These are phyloP conservation scores for Saccostrea glomerata DNA, from an alignment of 1,140 invertebrate genomes.

Conservation along the genomic window DNA sequence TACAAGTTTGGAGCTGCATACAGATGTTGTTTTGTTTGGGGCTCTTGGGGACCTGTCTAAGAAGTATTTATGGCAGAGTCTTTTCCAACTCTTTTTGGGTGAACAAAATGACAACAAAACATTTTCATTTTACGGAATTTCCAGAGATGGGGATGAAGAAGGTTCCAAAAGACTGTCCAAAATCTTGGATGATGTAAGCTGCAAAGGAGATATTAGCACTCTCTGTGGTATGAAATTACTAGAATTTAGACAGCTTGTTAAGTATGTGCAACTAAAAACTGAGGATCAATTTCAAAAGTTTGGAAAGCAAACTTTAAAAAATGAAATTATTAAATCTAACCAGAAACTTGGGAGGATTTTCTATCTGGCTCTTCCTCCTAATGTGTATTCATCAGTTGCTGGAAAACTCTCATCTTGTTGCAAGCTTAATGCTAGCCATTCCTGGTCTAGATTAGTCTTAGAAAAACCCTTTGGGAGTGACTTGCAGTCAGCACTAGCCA, in stretches of 20 bases:
- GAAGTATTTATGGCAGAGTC: conserved; percentile 75
- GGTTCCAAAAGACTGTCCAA: conserved; percentile 58
- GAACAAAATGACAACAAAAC: conserved; percentile 59
- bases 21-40: conserved; percentile 68
- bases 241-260: conserved; percentile 60
- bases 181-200: conserved; percentile 59
- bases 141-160: conserved; percentile 53
- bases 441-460: conserved; percentile 70
- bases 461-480: conserved; percentile 78
- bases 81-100: conserved; percentile 68
- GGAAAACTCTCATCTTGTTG: conserved; percentile 68
- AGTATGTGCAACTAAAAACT: conserved; percentile 62
- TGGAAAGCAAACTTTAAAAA: conserved; percentile 20
- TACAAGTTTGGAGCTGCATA: conserved; percentile 48
- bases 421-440: conserved; percentile 51
- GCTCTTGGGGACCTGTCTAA: conserved; percentile 73
- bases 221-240: conserved; percentile 57
- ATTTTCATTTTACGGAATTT: conserved; percentile 68
- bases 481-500: conserved; percentile 61
- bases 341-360: conserved; percentile 60
- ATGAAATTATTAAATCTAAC: neutral
- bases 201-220: conserved; percentile 50
- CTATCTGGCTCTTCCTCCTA: conserved; percentile 75
- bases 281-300: conserved; percentile 57
- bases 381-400: conserved; percentile 66